These are phyloP conservation scores for Gymnocephalus cernua DNA, from an alignment of 2,113 vertebrate genomes.

Conservation along the genomic window DNA sequence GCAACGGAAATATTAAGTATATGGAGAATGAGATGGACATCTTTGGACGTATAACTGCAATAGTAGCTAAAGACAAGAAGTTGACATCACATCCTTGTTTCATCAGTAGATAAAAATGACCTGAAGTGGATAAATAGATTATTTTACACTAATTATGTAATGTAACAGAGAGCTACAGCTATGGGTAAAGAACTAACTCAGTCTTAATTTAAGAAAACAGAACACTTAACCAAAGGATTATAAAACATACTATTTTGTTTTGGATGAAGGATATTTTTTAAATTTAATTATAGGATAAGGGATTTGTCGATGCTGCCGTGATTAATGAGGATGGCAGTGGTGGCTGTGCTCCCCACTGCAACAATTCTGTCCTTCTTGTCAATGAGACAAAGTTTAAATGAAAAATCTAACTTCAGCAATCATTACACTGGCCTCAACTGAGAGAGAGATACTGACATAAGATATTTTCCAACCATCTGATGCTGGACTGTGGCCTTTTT, in stretches of 20 bases:
- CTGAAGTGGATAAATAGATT: neutral
- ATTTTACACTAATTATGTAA: neutral
- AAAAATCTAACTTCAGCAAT: constrained; percentile 31
- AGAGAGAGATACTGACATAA: neutral
- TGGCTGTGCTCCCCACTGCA: no score
- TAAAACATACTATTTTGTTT: neutral
- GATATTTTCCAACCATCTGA: constrained; percentile 19
- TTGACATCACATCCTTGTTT: neutral
- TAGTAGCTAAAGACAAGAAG: neutral
- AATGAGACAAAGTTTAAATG: constrained; percentile 23
- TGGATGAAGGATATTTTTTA: neutral
- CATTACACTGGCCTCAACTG: constrained; percentile 27
- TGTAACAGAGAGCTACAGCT: neutral
- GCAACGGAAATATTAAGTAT: neutral
- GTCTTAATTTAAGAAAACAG: neutral
- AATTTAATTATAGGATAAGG: constrained; percentile 7
- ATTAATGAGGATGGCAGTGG: constrained; percentile 8
- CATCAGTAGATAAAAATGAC: neutral
- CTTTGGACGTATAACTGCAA: neutral
- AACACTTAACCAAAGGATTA: neutral
- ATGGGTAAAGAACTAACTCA: neutral
- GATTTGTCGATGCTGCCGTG: constrained; percentile 14
- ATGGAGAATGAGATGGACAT: neutral
- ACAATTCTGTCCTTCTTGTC: constrained; percentile 10
- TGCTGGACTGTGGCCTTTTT: neutral